Conservation (phyloP, 2,888 invertebrate genomes). For the Phlogophora meticulosa region DNA sequence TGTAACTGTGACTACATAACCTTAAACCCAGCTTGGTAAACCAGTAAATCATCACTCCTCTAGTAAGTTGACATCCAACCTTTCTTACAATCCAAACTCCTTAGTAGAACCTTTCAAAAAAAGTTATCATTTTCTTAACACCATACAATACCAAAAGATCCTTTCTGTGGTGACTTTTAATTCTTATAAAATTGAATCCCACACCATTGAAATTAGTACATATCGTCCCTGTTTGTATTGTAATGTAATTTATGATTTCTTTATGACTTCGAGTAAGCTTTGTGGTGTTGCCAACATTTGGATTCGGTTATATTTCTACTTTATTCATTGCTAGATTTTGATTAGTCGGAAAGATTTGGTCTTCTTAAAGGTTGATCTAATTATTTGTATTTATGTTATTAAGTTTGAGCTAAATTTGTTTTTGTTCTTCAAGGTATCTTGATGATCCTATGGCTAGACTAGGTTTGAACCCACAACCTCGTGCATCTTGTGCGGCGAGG, state of each 20-base stretch:
- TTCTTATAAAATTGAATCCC: constrained; percentile 79
- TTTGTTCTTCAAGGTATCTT: too few relatives aligned
- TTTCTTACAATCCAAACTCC: constrained; percentile 17
- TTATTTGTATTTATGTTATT: neutral
- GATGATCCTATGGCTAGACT: too few relatives aligned
- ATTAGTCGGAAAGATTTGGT: too few relatives aligned
- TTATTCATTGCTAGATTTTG: neutral
- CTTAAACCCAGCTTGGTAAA: neutral
- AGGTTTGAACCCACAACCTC: too few relatives aligned
- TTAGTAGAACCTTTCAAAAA: constrained; percentile 35
- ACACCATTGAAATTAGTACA: constrained; percentile 80
- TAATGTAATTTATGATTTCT: constrained; percentile 79
- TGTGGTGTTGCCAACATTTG: constrained; percentile 52
- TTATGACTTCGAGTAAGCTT: constrained; percentile 68
- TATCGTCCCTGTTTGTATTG: constrained; percentile 73
- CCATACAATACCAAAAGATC: constrained; percentile 71
- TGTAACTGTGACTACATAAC: neutral
- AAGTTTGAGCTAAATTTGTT: too few relatives aligned
- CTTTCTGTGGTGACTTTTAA: constrained; percentile 68
- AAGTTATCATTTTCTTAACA: constrained; percentile 67
- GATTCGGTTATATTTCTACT: neutral
- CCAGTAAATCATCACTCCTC: constrained; percentile 20
- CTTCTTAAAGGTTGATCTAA: too few relatives aligned
- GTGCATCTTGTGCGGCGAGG: too few relatives aligned
- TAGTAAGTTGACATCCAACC: constrained; percentile 30